phyloP scores from a whole-genome alignment of 2,797 vertebrate species.

The Merluccius polli region DNA sequence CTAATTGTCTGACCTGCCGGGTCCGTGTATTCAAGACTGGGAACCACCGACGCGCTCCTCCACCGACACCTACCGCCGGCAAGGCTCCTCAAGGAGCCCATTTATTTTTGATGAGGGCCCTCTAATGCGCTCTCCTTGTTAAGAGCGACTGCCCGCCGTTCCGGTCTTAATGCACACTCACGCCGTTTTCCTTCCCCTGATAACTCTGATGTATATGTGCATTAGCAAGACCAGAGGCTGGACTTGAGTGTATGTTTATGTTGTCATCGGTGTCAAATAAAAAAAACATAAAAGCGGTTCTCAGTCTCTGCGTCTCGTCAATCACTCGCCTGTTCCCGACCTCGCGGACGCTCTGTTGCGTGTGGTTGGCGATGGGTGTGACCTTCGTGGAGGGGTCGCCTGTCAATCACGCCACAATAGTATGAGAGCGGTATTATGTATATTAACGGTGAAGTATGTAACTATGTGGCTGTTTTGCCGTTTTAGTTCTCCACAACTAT shows the following conservation, averaged over 20 bases:
- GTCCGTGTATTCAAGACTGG: background rate
- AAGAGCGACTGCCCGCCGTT: slow-evolving; percentile 35
- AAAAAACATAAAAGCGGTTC: slow-evolving; percentile 11
- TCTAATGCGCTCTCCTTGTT: slow-evolving; percentile 39
- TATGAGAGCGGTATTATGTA: no score
- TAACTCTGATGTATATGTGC: slow-evolving; percentile 31
- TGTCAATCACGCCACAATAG: background rate
- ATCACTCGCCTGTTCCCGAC: background rate
- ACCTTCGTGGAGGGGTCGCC: background rate
- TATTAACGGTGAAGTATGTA: background rate
- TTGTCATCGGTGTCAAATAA: slow-evolving; percentile 17
- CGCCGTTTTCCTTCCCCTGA: slow-evolving; percentile 23
- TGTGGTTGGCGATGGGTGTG: background rate
- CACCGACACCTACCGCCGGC: slow-evolving; percentile 36
- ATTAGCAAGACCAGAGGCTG: slow-evolving; percentile 31
- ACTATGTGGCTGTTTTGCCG: background rate
- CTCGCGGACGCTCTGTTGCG: background rate
- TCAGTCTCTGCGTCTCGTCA: background rate
- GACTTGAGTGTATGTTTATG: slow-evolving; percentile 17
- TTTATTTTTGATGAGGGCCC: slow-evolving; percentile 51
- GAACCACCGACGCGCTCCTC: slow-evolving; percentile 23
- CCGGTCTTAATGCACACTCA: slow-evolving; percentile 31
- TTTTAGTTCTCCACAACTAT: background rate
- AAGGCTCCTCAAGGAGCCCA: slow-evolving; percentile 31
- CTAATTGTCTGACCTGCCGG: background rate